Evolutionary conservation across 2,797 vertebrate genomes (phyloP).

Genomic region (Nyctalus aviator): DNA sequence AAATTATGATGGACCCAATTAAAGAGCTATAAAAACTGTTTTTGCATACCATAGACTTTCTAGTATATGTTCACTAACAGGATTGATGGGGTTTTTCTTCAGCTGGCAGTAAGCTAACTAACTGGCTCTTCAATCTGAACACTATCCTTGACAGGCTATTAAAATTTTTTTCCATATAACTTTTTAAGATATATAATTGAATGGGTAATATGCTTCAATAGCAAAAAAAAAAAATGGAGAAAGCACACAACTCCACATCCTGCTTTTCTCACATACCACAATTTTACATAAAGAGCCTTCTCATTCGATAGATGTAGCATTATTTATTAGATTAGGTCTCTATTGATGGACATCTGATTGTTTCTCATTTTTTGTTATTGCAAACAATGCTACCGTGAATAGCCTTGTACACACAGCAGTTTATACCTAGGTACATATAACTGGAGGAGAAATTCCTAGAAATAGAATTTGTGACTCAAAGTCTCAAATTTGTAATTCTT

Average conservation of each 20-base stretch:
- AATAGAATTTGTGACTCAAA: not conserved
- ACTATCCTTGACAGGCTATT: not conserved
- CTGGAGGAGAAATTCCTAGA: conserved; percentile 11
- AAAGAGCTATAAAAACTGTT: conserved; percentile 20
- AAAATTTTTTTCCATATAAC: conserved; percentile 13
- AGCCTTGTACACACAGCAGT: not conserved
- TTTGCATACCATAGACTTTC: conserved; percentile 13
- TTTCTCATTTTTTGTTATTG: conserved; percentile 60
- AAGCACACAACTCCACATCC: not conserved
- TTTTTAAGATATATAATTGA: not conserved
- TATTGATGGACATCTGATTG: not conserved
- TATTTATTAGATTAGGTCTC: conserved; percentile 25
- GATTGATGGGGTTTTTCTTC: not conserved
- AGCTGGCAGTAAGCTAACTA: not conserved
- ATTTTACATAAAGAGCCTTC: conserved; percentile 45
- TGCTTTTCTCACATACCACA: not conserved
- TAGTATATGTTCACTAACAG: not conserved
- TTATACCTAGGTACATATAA: conserved; percentile 29
- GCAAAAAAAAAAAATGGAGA: conserved; percentile 16
- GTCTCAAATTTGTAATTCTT: too few species aligned
- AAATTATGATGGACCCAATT: not conserved
- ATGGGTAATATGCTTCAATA: not conserved
- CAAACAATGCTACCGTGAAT: conserved; percentile 16
- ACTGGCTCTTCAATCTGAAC: not conserved
- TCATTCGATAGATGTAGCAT: not conserved